phyloP scores from a whole-genome alignment of 1,140 invertebrate genomes.

The Zaprionus camerounensis region DNA sequence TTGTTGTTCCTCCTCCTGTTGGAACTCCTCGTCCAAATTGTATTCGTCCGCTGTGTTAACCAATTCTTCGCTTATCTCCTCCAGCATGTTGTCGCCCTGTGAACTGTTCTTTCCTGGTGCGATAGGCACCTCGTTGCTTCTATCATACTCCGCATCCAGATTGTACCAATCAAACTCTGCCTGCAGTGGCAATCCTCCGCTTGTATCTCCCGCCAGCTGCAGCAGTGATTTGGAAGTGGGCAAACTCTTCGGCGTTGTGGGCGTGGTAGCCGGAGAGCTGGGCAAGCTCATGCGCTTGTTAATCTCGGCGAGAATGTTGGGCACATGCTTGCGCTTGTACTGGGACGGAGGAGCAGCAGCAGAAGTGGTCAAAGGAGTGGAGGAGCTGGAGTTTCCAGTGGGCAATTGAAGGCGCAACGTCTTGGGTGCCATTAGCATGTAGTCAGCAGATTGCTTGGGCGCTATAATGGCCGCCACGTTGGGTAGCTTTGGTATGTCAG shows the following conservation, averaged over 20 bases:
- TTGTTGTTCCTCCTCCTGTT: slow-evolving; percentile 21
- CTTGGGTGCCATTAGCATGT: slow-evolving; percentile 66
- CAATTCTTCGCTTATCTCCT: slow-evolving; percentile 61
- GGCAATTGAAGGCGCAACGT: slow-evolving; percentile 41
- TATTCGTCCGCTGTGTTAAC: slow-evolving; percentile 72
- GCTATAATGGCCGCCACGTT: slow-evolving; percentile 86
- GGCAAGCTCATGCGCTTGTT: slow-evolving; percentile 72
- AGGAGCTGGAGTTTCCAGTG: slow-evolving; percentile 8
- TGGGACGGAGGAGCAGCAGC: slow-evolving; percentile 29
- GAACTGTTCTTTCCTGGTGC: slow-evolving; percentile 20
- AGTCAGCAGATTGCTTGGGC: slow-evolving; percentile 73
- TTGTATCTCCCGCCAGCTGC: slow-evolving; percentile 32
- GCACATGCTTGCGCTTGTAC: slow-evolving; percentile 73
- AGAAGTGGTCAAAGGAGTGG: slow-evolving; percentile 3
- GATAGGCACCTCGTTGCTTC: slow-evolving; percentile 25
- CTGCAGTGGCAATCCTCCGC: slow-evolving; percentile 65
- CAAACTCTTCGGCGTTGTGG: slow-evolving; percentile 49
- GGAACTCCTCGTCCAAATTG: slow-evolving; percentile 79
- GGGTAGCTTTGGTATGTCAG: slow-evolving; percentile 86
- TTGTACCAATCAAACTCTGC: slow-evolving; percentile 84
- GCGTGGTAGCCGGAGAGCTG: slow-evolving; percentile 57
- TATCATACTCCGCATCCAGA: slow-evolving; percentile 82
- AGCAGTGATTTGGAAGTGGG: slow-evolving; percentile 36
- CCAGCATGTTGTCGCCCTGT: slow-evolving; percentile 52
- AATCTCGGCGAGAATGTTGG: slow-evolving; percentile 76